These are phyloP conservation scores for Lepilemur ruficaudatus DNA, from an alignment of 2,797 vertebrate species.

Conservation along the genomic window DNA sequence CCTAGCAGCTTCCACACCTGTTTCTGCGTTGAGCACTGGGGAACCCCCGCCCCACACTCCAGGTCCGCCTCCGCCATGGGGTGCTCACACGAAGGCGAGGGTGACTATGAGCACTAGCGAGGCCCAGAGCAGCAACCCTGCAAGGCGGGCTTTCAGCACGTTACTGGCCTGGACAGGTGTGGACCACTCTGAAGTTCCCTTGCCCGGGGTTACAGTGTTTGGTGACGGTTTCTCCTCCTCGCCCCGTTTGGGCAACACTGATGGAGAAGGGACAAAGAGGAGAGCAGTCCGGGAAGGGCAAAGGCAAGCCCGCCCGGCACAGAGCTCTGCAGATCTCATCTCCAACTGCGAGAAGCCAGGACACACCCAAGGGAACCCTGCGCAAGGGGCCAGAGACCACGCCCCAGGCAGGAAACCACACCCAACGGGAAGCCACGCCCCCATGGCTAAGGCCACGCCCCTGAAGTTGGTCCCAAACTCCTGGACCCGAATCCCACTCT, in stretches of 20 bases:
- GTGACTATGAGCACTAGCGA: background rate
- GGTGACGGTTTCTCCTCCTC: background rate
- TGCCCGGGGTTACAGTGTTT: background rate
- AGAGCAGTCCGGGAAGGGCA: background rate
- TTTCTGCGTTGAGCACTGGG: background rate
- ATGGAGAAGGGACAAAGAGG: background rate
- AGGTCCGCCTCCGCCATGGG: background rate
- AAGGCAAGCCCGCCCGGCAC: background rate
- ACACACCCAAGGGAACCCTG: background rate
- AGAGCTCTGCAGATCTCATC: background rate
- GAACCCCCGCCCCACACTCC: background rate
- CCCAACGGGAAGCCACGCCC: background rate
- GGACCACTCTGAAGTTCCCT: background rate
- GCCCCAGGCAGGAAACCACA: background rate
- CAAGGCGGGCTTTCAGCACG: background rate
- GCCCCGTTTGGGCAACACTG: slow-evolving; percentile 61
- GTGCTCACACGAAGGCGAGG: slow-evolving; percentile 36
- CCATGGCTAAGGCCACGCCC: background rate
- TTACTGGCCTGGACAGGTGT: accelerated
- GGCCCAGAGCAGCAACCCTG: slow-evolving; percentile 1
- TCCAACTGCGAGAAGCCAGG: background rate
- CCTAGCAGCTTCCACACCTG: background rate
- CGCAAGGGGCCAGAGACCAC: background rate
- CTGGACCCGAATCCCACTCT: background rate
- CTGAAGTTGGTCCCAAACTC: background rate